phyloP scores from a whole-genome alignment of 2,113 vertebrate genomes.

The Tachysurus fulvidraco region DNA sequence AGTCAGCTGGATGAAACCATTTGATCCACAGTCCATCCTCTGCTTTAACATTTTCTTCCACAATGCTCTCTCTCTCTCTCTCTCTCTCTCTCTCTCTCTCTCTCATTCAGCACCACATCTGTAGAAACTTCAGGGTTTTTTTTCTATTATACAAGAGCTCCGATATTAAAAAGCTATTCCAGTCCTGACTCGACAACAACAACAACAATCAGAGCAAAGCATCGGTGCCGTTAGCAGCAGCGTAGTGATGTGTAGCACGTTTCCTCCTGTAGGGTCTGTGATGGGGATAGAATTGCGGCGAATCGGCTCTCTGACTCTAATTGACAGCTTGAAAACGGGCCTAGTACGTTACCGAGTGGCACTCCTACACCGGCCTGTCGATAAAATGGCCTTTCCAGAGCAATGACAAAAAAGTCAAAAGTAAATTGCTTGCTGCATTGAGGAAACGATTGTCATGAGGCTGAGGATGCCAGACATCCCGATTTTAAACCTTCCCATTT shows the following conservation, averaged over 20 bases:
- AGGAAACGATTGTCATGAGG: neutral
- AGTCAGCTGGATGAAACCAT: neutral
- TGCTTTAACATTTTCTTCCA: neutral
- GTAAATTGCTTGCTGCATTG: neutral
- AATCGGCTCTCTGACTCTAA: neutral
- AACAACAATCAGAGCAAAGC: neutral
- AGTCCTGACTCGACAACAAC: neutral
- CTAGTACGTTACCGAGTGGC: neutral
- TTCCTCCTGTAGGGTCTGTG: neutral
- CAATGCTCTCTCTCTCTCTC: no score
- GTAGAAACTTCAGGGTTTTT: neutral
- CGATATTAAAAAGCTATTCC: neutral
- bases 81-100: no score
- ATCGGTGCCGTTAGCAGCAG: neutral
- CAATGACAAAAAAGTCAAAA: neutral
- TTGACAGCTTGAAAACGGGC: slow-evolving; percentile 18
- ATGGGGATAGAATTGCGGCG: neutral
- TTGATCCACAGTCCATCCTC: neutral
- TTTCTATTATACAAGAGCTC: neutral
- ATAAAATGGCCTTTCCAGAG: slow-evolving; percentile 5
- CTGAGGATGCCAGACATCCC: neutral
- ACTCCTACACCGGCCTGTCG: slow-evolving; percentile 1
- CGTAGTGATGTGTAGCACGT: slow-evolving; percentile 1
- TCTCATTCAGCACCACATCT: neutral
- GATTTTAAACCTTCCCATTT: neutral